Base-by-base conservation (phyloP, 2,113 vertebrate species). In the Toxotes chatareus region DNA sequence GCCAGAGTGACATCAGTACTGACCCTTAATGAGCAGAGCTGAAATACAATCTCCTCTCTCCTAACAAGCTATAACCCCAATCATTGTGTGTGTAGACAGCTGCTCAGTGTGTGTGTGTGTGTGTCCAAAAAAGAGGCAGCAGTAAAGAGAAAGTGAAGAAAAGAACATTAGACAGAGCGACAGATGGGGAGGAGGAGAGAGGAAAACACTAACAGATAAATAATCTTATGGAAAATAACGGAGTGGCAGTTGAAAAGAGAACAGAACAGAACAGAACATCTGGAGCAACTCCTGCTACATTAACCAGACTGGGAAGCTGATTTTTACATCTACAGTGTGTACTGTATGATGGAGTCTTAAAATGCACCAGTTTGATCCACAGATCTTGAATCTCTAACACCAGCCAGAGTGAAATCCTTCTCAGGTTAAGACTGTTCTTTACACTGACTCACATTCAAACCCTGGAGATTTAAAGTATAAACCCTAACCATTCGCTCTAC, bases 1-100 rank as follows among this genome's bases (percentile, higher is more conserved):
- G 80, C 73, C 79, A 83, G 63, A 71, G 81, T 88, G 83, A 92
- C 91, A 84, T 86, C 87, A 87, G 79, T 74, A 63, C 80, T 75
- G 86, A 85, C 60, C 87, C 74, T 87, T 83, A 84, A 90, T 51
- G 32, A 84, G 73, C 70, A 72, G 66, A 83, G 77, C 47, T 84
- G 83, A 88, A 90, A 91, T 83, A 68, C 82, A 83, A 91, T 84
- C 83, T 68, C 66, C 53, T 53, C 65, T 88, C 76, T 87, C 73
- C 70, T 80, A 75, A 84, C 75, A 86, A 77, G 80, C 46, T 79
- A 65, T 84, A 71, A 86, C 77, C 70, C 57, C 46, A 76, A 67
- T 83, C 73, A 67, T 23, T 86, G 80, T 84, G 55, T 82, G 75
- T 79, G 79, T 83, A 47, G 70, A 84, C 89, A 88, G 85, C 72